Evolutionary conservation across 2,797 vertebrate genomes (phyloP).

Genomic region (Poecilia picta): DNA sequence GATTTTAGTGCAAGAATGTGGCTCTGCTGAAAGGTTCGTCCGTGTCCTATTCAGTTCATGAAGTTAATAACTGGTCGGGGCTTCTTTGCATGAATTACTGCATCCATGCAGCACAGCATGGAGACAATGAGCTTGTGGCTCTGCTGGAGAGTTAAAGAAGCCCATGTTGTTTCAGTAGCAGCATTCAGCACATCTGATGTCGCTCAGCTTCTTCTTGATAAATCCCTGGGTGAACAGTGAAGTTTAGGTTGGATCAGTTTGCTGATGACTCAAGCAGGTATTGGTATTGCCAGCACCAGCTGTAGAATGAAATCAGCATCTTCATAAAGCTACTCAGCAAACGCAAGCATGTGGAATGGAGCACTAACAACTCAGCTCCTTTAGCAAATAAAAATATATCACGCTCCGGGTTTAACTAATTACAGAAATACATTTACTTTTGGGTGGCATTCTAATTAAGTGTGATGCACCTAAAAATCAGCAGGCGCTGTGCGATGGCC

Average conservation of each 20-base stretch:
- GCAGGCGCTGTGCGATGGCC: neutral
- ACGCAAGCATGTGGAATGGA: neutral
- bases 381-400: neutral
- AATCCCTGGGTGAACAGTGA: neutral
- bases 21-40: neutral
- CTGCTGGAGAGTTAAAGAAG: neutral
- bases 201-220: neutral
- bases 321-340: neutral
- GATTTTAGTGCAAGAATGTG: neutral
- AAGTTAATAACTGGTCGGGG: neutral
- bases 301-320: neutral
- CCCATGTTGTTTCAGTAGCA: neutral
- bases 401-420: neutral
- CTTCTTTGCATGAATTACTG: neutral
- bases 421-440: neutral
- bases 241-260: neutral
- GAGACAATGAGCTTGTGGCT: neutral
- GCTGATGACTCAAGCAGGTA: neutral
- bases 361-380: neutral
- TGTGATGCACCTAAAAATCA: neutral
- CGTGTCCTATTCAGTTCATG: neutral
- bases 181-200: neutral
- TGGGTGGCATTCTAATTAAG: neutral
- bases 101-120: neutral
- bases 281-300: neutral